Base-by-base conservation (phyloP, 2,113 vertebrate species). In the Sinocyclocheilus rhinocerous region DNA sequence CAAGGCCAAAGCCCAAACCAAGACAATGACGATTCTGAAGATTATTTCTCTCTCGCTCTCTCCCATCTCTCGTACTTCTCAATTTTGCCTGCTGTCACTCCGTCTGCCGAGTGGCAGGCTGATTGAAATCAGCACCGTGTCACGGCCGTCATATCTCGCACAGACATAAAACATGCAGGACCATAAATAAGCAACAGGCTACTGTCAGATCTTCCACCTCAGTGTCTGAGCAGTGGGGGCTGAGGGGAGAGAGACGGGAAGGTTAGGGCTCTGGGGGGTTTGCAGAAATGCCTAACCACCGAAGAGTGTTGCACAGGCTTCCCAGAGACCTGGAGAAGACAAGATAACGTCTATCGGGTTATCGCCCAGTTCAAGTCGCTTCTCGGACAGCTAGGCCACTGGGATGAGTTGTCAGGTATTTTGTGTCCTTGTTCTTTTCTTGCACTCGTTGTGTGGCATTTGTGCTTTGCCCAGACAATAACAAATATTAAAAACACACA, bases 181-280 rank as follows among this genome's bases (percentile, higher is more conserved):
- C 97, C 97, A 99, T 99, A 97, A 99, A 98, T 98, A 98, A 97
- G 97, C 97, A 99, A 98, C 97, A 97, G 96, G 97, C 96, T 95
- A 93, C 96, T 98, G 97, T 98, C 97, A 98, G 97, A 96, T 97
- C 95, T 90, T 95, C 95, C 95, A 95, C 96, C 94, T 95, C 93
- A 92, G 93, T 15, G 94, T 95, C 92, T 95, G 95, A 67, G 94
- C 95, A 96, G 96, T 94, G 93, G 42, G 42, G 42, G 1, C 39
- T 0, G 39, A 42, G 7, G 50, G 11, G 79, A 94, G 96, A 96
- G 96, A 95, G 96, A 94, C 94, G 95, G 96, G 96, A 97, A 97
- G 97, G 97, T 97, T 95, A 97, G 93, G 97, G 95, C 97, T 97
- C 97, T 94, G 93, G 97, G 97, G 96, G 96, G 94, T 94, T 95